Conservation (phyloP, 2,797 vertebrate species). For the Paramormyrops hopkinsi region DNA sequence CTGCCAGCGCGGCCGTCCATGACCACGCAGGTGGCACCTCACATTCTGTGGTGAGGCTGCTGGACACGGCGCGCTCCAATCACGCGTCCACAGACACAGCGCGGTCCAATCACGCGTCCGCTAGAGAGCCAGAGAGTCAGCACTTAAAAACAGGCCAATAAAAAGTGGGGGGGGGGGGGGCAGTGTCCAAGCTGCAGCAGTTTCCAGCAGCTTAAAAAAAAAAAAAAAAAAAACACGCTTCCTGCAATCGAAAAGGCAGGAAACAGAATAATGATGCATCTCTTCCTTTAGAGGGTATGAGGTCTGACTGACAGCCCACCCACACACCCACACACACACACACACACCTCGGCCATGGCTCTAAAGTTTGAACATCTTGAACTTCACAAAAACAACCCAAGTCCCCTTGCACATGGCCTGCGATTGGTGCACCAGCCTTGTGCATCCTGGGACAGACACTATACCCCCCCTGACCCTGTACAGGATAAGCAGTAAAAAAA, state of each 20-base stretch:
- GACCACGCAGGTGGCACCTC: background rate
- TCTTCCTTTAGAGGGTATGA: background rate
- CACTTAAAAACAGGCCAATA: background rate
- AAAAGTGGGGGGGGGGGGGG: background rate
- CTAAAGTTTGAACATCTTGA: background rate
- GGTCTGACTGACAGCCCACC: background rate
- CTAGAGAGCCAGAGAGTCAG: background rate
- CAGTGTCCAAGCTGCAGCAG: background rate
- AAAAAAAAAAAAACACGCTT: conserved; percentile 9
- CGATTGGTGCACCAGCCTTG: background rate
- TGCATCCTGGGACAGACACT: background rate
- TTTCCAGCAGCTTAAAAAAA: background rate
- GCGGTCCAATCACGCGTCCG: background rate
- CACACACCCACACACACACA: background rate
- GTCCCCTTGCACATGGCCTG: background rate
- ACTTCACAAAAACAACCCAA: no score
- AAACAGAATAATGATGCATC: background rate
- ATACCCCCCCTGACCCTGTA: background rate
- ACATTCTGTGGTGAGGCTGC: background rate
- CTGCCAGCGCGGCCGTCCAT: background rate
- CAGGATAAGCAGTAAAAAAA: background rate
- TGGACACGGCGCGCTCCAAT: no score
- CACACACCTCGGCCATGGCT: background rate
- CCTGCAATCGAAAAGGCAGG: conserved; percentile 23
- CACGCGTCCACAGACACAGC: no score